Evolutionary conservation across 2,888 invertebrate genomes (phyloP).

Genomic region (Aporophyla nigra): DNA sequence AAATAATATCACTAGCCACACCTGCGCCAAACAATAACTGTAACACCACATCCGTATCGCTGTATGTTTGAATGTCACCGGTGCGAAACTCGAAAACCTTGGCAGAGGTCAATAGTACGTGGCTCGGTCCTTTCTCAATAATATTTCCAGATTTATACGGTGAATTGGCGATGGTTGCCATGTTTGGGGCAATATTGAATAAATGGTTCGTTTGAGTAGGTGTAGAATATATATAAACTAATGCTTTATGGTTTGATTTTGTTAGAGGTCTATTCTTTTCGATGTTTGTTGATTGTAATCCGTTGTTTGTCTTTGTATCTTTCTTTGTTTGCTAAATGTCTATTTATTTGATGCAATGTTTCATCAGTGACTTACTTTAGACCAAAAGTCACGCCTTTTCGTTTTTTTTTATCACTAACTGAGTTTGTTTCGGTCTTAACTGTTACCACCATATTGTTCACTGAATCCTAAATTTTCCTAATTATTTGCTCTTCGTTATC

Average conservation of each 20-base stretch:
- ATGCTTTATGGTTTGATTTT: slow-evolving; percentile 12
- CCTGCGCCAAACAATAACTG: slow-evolving; percentile 52
- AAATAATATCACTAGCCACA: slow-evolving; percentile 8
- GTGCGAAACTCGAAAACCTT: slow-evolving; percentile 77
- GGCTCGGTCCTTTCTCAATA: slow-evolving; percentile 72
- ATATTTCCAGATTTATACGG: slow-evolving; percentile 61
- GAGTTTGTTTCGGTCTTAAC: neutral
- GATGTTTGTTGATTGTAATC: neutral
- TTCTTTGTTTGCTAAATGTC: neutral
- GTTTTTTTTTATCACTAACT: neutral
- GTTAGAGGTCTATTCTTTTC: neutral
- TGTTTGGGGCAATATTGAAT: slow-evolving; percentile 38
- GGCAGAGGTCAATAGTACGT: slow-evolving; percentile 78
- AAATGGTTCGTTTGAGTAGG: slow-evolving; percentile 18
- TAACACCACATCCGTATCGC: slow-evolving; percentile 77
- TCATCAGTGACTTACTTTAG: neutral
- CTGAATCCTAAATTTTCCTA: neutral
- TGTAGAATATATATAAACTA: slow-evolving; percentile 2
- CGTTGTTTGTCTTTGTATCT: neutral
- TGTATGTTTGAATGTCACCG: slow-evolving; percentile 78
- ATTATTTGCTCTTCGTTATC: too few species aligned
- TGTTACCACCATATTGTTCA: neutral
- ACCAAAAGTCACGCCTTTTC: neutral
- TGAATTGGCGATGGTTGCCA: slow-evolving; percentile 17
- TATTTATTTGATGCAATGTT: neutral